phyloP scores from a whole-genome alignment of 1,140 invertebrate species.

The Zaprionus capensis region DNA sequence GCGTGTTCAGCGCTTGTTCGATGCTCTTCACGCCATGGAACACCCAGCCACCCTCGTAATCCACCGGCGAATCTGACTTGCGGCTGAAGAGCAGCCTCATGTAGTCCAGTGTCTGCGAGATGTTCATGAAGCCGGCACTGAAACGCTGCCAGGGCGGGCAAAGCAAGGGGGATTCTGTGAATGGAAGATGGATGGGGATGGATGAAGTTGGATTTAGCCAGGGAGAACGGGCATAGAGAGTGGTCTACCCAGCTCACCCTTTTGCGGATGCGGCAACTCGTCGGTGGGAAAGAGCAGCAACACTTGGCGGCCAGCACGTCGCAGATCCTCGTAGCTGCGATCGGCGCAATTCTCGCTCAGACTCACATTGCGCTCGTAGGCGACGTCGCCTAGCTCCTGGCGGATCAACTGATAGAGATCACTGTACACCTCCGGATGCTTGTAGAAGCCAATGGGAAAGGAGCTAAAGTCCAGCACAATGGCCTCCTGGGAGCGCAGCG shows the following conservation, averaged over 20 bases:
- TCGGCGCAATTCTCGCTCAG: constrained; percentile 59
- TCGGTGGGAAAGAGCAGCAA: constrained; percentile 70
- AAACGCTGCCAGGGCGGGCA: constrained; percentile 78
- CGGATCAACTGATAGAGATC: constrained; percentile 57
- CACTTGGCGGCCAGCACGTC: constrained; percentile 36
- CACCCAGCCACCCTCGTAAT: constrained; percentile 77
- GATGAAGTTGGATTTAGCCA: background rate
- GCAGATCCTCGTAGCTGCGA: constrained; percentile 58
- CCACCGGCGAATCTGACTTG: constrained; percentile 61
- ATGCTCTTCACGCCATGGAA: constrained; percentile 67
- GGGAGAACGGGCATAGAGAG: background rate
- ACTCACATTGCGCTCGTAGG: constrained; percentile 53
- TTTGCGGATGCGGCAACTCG: constrained; percentile 72
- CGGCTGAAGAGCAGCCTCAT: constrained; percentile 76
- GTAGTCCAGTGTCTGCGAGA: constrained; percentile 67
- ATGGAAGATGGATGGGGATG: background rate
- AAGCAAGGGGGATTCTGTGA: constrained; percentile 66
- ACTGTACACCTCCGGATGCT: constrained; percentile 73
- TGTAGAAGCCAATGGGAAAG: constrained; percentile 81
- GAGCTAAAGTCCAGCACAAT: constrained; percentile 86
- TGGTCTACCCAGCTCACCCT: constrained; percentile 40
- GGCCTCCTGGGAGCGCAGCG: constrained; percentile 85
- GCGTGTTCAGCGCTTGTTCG: constrained; percentile 67
- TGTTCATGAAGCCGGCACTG: constrained; percentile 72
- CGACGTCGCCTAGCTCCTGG: constrained; percentile 65